Percentiles rank a stretch among this genome's conserved stretches.
These are phyloP conservation scores for Pitta sordida DNA, from an alignment of 2,113 vertebrate genomes.

Conservation along the genomic window DNA sequence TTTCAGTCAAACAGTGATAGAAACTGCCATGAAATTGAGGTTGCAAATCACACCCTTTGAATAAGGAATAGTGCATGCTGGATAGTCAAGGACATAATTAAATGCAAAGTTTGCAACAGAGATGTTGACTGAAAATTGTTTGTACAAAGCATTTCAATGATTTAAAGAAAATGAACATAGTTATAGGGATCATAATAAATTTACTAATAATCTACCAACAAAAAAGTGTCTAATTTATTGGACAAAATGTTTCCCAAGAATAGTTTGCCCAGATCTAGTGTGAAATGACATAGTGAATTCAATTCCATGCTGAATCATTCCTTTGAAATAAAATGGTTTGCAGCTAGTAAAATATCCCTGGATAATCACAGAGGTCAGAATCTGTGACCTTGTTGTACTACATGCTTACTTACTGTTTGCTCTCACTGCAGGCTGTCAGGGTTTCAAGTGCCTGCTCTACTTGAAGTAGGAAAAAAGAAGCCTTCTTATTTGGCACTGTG, in stretches of 20 bases:
- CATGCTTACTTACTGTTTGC: background rate
- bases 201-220: background rate
- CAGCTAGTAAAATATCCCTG: background rate
- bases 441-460: constrained; percentile 4
- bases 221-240: background rate
- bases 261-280: background rate
- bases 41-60: background rate
- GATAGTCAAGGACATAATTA: background rate
- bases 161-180: background rate
- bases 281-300: constrained; percentile 25
- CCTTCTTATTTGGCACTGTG: background rate
- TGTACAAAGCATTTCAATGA: background rate
- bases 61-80: background rate
- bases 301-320: background rate
- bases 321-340: constrained; percentile 5
- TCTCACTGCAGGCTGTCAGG: constrained; percentile 2
- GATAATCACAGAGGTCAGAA: constrained; percentile 34
- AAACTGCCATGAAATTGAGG: background rate
- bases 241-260: background rate
- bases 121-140: background rate
- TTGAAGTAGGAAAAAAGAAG: background rate
- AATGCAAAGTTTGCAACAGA: background rate
- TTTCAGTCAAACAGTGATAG: background rate
- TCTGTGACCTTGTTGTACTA: background rate
- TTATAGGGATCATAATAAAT: background rate